phyloP scores from a whole-genome alignment of 2,888 invertebrate genomes.

The Ectemnius cavifrons region DNA sequence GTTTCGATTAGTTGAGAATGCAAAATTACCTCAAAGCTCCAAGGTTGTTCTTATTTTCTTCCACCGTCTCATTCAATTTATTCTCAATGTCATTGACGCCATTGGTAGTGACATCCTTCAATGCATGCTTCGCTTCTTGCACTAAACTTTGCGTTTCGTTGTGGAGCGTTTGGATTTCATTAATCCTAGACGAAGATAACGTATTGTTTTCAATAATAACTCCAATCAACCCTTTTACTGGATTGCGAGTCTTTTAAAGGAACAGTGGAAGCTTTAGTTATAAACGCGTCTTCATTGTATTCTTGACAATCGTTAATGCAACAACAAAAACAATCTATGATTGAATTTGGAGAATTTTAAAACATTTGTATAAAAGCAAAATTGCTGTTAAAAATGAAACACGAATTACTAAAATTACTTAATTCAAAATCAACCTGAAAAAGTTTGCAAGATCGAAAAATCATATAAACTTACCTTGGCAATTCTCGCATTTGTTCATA shows the following conservation, averaged over 20 bases:
- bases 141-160: conserved; percentile 83
- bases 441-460: too few species aligned
- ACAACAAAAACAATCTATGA: too few species aligned
- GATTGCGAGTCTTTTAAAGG: too few species aligned
- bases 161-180: conserved; percentile 80
- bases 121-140: conserved; percentile 79
- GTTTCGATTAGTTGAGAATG: too few species aligned
- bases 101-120: conserved; percentile 73
- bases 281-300: too few species aligned
- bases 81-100: conserved; percentile 79
- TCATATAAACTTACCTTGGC: conserved; percentile 60
- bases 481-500: conserved; percentile 65
- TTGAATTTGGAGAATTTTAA: too few species aligned
- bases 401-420: too few species aligned
- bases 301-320: too few species aligned
- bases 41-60: conserved; percentile 81
- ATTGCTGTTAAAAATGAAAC: too few species aligned
- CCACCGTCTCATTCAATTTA: conserved; percentile 80
- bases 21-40: conserved; percentile 80
- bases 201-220: background rate
- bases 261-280: too few species aligned
- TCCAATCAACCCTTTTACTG: background rate
- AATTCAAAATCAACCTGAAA: too few species aligned
- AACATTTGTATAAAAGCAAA: too few species aligned
- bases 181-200: conserved; percentile 52